phyloP scores from a whole-genome alignment of 2,113 vertebrate genomes.

The Polyodon spathula region DNA sequence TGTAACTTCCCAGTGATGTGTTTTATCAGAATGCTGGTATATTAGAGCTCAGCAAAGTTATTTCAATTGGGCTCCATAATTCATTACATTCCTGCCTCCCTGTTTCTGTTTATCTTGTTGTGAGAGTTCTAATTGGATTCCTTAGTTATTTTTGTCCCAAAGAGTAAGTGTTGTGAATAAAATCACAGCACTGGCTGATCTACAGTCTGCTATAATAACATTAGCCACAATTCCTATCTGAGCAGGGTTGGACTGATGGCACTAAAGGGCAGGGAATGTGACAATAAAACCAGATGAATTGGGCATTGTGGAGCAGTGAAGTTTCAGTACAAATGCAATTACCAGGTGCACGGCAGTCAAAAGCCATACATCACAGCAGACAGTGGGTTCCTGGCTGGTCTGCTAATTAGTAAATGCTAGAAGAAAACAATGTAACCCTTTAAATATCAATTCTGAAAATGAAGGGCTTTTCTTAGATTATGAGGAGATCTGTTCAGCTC shows the following conservation, averaged over 20 bases:
- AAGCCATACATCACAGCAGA: background rate
- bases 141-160: background rate
- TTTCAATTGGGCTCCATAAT: background rate
- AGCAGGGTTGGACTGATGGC: background rate
- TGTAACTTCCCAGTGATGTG: too few relatives aligned
- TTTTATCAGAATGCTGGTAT: too few relatives aligned
- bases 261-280: background rate
- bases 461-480: too few relatives aligned
- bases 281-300: constrained; percentile 1
- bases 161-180: background rate
- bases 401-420: background rate
- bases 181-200: background rate
- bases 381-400: background rate
- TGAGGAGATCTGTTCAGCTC: too few relatives aligned
- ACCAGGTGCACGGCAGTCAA: background rate
- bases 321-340: background rate
- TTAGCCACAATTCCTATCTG: background rate
- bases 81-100: background rate
- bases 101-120: background rate
- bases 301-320: background rate
- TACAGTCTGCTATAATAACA: background rate
- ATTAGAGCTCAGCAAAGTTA: too few relatives aligned
- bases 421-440: background rate
- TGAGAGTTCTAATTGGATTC: background rate
- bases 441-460: too few relatives aligned